Conservation (phyloP, 2,113 vertebrate genomes). For the Percina caprodes region DNA sequence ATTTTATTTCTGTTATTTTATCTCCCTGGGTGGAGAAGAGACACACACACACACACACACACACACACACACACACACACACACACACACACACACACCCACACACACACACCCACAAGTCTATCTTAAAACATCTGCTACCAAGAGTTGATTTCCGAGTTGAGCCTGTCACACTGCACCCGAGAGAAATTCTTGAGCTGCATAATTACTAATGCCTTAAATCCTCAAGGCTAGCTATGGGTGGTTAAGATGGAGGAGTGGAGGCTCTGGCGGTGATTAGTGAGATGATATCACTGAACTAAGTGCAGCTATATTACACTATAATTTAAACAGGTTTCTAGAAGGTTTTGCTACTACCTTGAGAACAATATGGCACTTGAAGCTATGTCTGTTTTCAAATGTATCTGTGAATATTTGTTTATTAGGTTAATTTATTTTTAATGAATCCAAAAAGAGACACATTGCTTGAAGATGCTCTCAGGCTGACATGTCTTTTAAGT, state of each 20-base stretch:
- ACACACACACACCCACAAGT: background rate
- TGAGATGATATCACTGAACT: slow-evolving; percentile 10
- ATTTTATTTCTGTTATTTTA: slow-evolving; percentile 23
- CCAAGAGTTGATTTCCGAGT: slow-evolving; percentile 18
- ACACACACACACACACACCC: background rate
- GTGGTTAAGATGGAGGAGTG: slow-evolving; percentile 16
- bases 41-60: background rate
- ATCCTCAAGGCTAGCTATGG: slow-evolving; percentile 17
- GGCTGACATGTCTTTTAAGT: background rate
- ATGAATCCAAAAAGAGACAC: background rate
- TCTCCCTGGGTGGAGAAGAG: slow-evolving; percentile 6
- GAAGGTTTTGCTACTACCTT: background rate
- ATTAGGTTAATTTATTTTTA: no score
- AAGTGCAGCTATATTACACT: slow-evolving; percentile 1
- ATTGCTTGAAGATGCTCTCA: background rate
- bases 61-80: background rate
- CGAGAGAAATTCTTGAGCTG: slow-evolving; percentile 34
- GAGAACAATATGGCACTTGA: background rate
- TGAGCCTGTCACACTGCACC: slow-evolving; percentile 20
- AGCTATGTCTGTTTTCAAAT: background rate
- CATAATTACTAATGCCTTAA: slow-evolving; percentile 31
- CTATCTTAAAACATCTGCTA: slow-evolving; percentile 28
- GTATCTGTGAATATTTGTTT: background rate
- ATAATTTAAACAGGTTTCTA: slow-evolving; percentile 1
- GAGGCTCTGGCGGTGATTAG: slow-evolving; percentile 31